Evolutionary conservation across 2,888 invertebrate genomes (phyloP).

Genomic region (Leucophenga maculata): DNA sequence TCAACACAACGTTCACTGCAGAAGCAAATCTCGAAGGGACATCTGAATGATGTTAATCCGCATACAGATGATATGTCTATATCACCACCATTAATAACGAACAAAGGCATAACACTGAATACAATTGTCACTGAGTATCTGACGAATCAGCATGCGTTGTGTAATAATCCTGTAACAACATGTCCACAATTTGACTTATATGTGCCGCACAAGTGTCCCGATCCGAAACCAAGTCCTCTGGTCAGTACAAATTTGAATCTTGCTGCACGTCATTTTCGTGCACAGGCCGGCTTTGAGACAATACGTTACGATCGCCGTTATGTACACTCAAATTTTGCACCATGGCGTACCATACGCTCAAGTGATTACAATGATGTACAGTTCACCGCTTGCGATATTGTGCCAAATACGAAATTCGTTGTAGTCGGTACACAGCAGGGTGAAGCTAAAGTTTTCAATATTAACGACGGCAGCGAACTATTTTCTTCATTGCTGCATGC

Average conservation of each 20-base stretch:
- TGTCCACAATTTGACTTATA: conserved; percentile 97
- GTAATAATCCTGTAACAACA: conserved; percentile 97
- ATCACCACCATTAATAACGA: conserved; percentile 30
- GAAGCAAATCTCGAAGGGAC: conserved; percentile 73
- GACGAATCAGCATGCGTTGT: conserved; percentile 97
- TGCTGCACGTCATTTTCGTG: conserved; percentile 76
- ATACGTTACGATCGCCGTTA: conserved; percentile 83
- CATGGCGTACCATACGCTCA: conserved; percentile 79
- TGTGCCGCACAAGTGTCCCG: conserved; percentile 97
- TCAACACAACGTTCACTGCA: conserved; percentile 70
- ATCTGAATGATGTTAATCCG: conserved; percentile 26
- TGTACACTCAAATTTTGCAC: conserved; percentile 87
- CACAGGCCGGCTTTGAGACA: conserved; percentile 75
- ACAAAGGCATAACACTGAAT: conserved; percentile 83
- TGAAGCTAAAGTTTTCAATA: conserved; percentile 90
- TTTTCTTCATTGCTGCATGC: conserved; percentile 86
- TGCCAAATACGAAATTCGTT: conserved; percentile 72
- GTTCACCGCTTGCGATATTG: conserved; percentile 83
- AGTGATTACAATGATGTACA: conserved; percentile 79
- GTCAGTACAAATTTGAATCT: conserved; percentile 78
- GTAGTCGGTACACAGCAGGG: conserved; percentile 93
- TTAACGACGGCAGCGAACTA: conserved; percentile 87
- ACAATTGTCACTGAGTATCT: conserved; percentile 97
- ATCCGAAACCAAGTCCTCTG: conserved; percentile 77
- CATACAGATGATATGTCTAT: conserved; percentile 34